Evolutionary conservation across 2,113 vertebrate species (phyloP).

Genomic region (Dermatemys mawii): DNA sequence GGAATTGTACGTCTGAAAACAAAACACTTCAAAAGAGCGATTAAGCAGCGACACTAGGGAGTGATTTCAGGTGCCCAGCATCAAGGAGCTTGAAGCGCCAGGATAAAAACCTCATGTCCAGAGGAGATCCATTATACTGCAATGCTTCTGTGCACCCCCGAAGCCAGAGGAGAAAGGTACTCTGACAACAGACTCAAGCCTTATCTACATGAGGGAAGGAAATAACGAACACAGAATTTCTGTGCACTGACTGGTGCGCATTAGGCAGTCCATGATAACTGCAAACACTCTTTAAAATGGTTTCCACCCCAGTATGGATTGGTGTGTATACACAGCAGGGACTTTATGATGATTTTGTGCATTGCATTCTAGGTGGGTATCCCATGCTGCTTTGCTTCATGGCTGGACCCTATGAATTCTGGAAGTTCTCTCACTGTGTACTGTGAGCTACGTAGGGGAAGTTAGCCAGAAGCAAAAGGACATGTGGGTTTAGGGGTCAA

Average conservation of each 20-base stretch:
- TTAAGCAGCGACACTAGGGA: fast-evolving
- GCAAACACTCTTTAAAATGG: background rate
- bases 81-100: fast-evolving
- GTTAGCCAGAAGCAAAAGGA: background rate
- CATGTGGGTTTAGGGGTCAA: background rate
- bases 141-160: background rate
- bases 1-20: fast-evolving
- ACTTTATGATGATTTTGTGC: background rate
- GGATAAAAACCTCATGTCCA: fast-evolving
- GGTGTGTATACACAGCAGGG: background rate
- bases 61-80: background rate
- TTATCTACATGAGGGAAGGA: background rate
- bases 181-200: background rate
- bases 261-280: background rate
- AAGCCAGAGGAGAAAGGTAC: background rate
- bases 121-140: background rate
- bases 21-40: background rate
- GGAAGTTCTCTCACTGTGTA: background rate
- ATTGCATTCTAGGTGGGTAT: background rate
- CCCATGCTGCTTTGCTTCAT: background rate
- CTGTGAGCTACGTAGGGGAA: background rate
- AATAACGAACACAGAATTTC: background rate
- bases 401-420: background rate
- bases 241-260: background rate
- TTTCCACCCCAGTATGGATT: background rate